phyloP scores from a whole-genome alignment of 2,113 vertebrate species.

The Ammodramus savannarum region DNA sequence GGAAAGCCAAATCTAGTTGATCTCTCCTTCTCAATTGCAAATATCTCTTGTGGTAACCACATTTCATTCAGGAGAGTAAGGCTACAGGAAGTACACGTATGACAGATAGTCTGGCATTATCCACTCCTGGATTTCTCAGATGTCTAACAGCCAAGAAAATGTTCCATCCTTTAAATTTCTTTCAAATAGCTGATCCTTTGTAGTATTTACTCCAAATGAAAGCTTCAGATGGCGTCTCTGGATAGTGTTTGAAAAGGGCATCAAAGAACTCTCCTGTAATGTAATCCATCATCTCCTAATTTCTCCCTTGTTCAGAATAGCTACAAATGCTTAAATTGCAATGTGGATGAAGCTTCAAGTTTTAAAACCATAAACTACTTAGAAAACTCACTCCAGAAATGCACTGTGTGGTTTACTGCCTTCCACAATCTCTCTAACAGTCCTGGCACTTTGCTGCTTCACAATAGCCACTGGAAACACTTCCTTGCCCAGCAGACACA shows the following conservation, averaged over 20 bases:
- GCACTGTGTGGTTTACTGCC: background rate
- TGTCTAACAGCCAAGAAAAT: background rate
- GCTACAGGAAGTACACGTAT: background rate
- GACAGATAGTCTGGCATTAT: background rate
- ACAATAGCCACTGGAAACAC: background rate
- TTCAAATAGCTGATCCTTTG: background rate
- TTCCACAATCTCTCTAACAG: background rate
- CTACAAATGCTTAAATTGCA: background rate
- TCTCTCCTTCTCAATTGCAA: constrained; percentile 7
- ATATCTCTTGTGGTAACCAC: background rate
- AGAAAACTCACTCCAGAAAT: background rate
- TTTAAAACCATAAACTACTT: background rate
- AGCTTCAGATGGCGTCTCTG: background rate
- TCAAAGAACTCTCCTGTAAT: background rate
- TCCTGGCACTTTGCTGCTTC: background rate
- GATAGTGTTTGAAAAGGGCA: background rate
- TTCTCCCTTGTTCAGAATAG: background rate
- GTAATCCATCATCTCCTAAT: background rate
- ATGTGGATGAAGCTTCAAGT: background rate
- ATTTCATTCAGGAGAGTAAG: constrained; percentile 23
- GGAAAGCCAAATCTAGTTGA: background rate
- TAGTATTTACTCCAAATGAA: background rate
- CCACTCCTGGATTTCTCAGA: background rate
- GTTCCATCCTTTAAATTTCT: constrained; percentile 4
- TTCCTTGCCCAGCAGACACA: background rate